phyloP scores from a whole-genome alignment of 2,888 invertebrate species.

The Drosophila flavopinicola region DNA sequence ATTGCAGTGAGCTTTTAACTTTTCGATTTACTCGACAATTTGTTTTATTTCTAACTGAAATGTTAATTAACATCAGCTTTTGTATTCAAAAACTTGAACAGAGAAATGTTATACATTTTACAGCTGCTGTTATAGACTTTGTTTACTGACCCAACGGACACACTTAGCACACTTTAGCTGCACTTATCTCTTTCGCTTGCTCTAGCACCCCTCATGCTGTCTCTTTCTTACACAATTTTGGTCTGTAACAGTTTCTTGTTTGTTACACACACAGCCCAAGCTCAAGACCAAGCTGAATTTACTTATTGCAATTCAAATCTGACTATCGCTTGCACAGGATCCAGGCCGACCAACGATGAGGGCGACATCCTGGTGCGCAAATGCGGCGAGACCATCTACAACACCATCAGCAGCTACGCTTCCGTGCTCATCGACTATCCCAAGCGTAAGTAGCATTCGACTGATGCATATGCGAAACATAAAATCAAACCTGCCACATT shows the following conservation, averaged over 20 bases:
- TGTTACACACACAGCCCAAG: conserved; percentile 25
- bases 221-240: background rate
- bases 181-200: no score
- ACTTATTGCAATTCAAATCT: conserved; percentile 67
- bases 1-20: no score
- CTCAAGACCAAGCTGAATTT: conserved; percentile 49
- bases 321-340: conserved; percentile 76
- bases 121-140: no score
- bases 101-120: no score
- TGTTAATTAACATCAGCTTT: no score
- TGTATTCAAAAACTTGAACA: no score
- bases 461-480: background rate
- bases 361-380: conserved; percentile 87
- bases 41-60: no score
- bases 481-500: background rate
- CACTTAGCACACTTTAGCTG: no score
- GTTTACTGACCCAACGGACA: no score
- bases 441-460: conserved; percentile 85
- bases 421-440: conserved; percentile 89
- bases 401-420: conserved; percentile 89
- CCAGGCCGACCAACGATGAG: conserved; percentile 81
- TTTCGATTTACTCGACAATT: no score
- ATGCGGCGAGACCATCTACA: conserved; percentile 90
- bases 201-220: background rate
- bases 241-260: conserved; percentile 21